Evolutionary conservation across 1,140 invertebrate species (phyloP), one percentile per base, ranked within the genome.

Genomic region (Steinernema feltiae): DNA sequence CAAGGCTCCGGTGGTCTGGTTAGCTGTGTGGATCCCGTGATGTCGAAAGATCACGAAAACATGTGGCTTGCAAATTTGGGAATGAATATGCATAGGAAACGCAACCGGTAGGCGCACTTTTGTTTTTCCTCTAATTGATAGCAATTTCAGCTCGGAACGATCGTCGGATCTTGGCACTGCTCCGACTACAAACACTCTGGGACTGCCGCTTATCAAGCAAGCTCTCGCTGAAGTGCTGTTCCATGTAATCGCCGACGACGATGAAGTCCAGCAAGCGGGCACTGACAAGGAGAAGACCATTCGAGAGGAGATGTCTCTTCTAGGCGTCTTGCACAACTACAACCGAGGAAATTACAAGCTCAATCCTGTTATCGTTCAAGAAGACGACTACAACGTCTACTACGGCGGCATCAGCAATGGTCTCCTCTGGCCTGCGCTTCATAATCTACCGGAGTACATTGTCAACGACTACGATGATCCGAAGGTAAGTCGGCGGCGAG

Each of bases 391-490:
- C 48, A 81, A 84, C 35, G 84, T 86, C 0, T 85, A 85, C 69
- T 85, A 85, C 41, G 84, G 84, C 29, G 84, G 84, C 18, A 85
- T 85, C 32, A 81, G 79, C 73, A 85, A 85, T 71, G 84, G 84
- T 21, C 77, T 85, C 7, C 72, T 85, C 3, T 85, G 84, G 84
- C 84, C 84, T 2, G 84, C 84, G 0, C 73, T 85, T 29, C 84
- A 85, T 78, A 86, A 86, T 71, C 78, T 85, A 12, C 79, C 82
- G n/a, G 84, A 85, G 48, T 86, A 86, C 80, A 85, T 85, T 75
- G 76, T 83, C n/a, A 70, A 80, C n/a, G 83, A 85, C 27, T 85
- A 85, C 73, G 76, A 84, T 32, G 84, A 85, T 48, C 48, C 80
- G 1, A 80, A 80, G 70, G 77, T 78, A 78, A n/a, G 32, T 21